phyloP scores from a whole-genome alignment of 2,888 invertebrate species.

The Chaetogeoica ovagalla region DNA sequence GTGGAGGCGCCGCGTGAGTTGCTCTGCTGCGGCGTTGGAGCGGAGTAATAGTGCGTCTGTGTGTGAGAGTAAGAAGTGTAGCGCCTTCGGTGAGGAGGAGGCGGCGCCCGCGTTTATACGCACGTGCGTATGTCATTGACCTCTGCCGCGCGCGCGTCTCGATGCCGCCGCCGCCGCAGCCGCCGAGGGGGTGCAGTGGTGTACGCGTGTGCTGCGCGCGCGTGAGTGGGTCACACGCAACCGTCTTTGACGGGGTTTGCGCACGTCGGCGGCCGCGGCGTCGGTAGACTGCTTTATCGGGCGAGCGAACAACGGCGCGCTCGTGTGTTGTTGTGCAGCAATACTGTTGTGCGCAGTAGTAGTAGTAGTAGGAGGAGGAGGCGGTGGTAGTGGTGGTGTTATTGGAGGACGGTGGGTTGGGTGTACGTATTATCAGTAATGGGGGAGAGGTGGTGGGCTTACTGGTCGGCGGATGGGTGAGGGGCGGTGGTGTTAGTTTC shows the following conservation, averaged over 20 bases:
- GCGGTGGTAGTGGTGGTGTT: too few species aligned
- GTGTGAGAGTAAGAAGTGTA: too few species aligned
- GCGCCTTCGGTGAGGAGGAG: neutral
- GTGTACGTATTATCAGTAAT: too few species aligned
- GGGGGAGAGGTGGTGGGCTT: too few species aligned
- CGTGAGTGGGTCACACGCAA: constrained; percentile 50
- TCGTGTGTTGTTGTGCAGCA: too few species aligned
- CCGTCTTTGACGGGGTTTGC: constrained; percentile 39
- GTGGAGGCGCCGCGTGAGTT: neutral
- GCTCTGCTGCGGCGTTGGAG: too few species aligned
- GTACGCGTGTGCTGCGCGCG: constrained; percentile 4
- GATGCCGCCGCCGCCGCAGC: constrained; percentile 4
- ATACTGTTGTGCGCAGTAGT: too few species aligned
- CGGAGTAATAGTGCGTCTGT: neutral
- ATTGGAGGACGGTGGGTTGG: too few species aligned
- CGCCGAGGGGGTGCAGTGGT: neutral
- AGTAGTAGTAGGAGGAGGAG: too few species aligned
- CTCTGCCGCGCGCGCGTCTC: constrained; percentile 1
- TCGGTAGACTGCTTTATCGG: constrained; percentile 7
- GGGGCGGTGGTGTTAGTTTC: neutral
- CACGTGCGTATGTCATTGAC: constrained; percentile 53
- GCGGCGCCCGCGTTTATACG: constrained; percentile 46
- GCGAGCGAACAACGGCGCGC: neutral
- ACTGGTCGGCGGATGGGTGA: too few species aligned
- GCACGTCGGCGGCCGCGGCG: constrained; percentile 14